Percentiles rank a stretch among this genome's conserved stretches.
These are phyloP conservation scores for Calliopsis andreniformis DNA, from an alignment of 1,140 invertebrate species.

Conservation along the genomic window DNA sequence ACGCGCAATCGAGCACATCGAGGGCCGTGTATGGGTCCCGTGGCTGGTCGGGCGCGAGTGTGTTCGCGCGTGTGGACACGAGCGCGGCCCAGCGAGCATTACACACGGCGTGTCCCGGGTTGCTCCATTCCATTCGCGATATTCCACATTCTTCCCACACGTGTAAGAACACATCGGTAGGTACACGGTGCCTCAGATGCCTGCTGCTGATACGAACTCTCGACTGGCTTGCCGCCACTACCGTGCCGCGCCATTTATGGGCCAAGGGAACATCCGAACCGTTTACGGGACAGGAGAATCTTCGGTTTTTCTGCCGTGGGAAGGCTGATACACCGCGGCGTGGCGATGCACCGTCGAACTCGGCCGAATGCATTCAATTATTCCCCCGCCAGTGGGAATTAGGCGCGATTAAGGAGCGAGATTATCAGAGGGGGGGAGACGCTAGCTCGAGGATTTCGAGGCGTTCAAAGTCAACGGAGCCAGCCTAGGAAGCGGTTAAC, in stretches of 20 bases:
- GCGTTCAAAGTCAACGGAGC: neutral
- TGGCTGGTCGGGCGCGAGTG: neutral
- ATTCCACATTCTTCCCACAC: conserved; percentile 81
- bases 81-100: conserved; percentile 46
- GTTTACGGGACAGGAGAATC: conserved; percentile 69
- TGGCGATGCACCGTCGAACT: neutral
- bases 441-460: neutral
- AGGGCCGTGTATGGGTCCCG: conserved; percentile 13
- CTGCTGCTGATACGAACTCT: conserved; percentile 73
- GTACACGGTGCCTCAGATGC: conserved; percentile 73
- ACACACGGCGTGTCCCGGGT: conserved; percentile 66
- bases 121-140: conserved; percentile 78
- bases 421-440: neutral
- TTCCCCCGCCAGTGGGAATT: too few relatives aligned
- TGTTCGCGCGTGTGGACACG: conserved; percentile 17
- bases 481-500: conserved; percentile 37
- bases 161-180: conserved; percentile 75
- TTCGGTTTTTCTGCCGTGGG: conserved; percentile 48
- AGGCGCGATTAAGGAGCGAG: too few relatives aligned
- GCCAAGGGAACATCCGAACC: conserved; percentile 74
- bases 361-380: conserved; percentile 9
- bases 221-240: conserved; percentile 54
- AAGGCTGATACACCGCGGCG: conserved; percentile 14
- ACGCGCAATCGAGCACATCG: conserved; percentile 56
- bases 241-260: conserved; percentile 75